These are phyloP conservation scores for Otis tarda DNA, from an alignment of 2,113 vertebrate species.

Conservation along the genomic window DNA sequence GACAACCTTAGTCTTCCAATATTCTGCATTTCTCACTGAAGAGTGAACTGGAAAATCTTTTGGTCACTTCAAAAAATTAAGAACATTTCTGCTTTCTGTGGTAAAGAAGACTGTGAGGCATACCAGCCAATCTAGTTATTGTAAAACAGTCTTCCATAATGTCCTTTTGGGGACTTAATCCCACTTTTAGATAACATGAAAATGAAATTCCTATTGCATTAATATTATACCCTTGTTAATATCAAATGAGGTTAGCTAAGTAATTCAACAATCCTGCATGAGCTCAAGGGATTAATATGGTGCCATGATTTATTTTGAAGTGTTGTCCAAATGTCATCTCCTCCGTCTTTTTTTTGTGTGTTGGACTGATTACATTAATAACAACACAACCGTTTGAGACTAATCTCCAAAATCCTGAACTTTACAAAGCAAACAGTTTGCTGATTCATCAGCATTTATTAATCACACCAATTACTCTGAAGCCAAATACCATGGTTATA, in stretches of 20 bases:
- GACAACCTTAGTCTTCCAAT: neutral
- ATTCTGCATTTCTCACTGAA: neutral
- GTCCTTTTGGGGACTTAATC: neutral
- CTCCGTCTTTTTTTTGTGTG: neutral
- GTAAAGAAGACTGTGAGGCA: neutral
- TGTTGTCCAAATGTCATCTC: neutral
- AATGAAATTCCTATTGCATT: constrained; percentile 31
- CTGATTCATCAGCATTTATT: constrained; percentile 49
- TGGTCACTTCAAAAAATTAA: neutral
- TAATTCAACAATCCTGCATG: neutral
- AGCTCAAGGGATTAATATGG: constrained; percentile 9
- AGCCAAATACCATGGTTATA: neutral
- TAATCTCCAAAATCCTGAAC: constrained; percentile 44
- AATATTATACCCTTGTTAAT: neutral
- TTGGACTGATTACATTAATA: constrained; percentile 9
- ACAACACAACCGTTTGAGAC: neutral
- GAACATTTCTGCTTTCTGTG: neutral
- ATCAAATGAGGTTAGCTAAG: neutral
- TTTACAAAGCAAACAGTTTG: constrained; percentile 48
- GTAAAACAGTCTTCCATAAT: neutral
- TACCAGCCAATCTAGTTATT: neutral
- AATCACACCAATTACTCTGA: constrained; percentile 13
- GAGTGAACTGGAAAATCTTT: neutral
- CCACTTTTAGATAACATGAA: constrained; percentile 2
- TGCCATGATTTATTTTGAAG: constrained; percentile 21